These are phyloP conservation scores for Taenaris catops DNA, from an alignment of 2,888 invertebrate species.

Conservation along the genomic window DNA sequence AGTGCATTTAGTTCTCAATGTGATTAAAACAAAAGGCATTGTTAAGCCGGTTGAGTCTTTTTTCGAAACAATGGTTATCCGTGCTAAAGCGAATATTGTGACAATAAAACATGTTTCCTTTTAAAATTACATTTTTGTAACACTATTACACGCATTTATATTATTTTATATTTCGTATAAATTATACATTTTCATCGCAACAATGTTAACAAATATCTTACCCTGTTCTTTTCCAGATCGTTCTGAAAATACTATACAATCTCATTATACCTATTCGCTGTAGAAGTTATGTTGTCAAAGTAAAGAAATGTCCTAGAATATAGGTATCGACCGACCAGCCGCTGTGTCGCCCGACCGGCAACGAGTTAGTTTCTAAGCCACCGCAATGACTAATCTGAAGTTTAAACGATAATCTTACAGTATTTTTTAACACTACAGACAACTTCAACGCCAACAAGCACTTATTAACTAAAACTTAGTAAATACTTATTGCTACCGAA, in stretches of 20 bases:
- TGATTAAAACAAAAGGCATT: conserved; percentile 20
- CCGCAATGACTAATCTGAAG: not conserved
- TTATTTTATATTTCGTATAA: too few relatives aligned
- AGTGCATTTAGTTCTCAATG: conserved; percentile 21
- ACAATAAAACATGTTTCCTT: conserved; percentile 10
- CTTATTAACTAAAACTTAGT: conserved; percentile 14
- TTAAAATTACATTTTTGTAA: conserved; percentile 9
- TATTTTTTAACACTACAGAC: conserved; percentile 5
- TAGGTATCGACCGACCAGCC: not conserved
- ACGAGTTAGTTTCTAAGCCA: not conserved
- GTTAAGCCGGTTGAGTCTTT: conserved; percentile 9
- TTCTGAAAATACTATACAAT: too few relatives aligned
- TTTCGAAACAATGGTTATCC: conserved; percentile 20
- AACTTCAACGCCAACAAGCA: conserved; percentile 1
- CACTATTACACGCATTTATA: too few relatives aligned
- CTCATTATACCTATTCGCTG: too few relatives aligned
- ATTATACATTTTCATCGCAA: too few relatives aligned
- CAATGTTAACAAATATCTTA: too few relatives aligned
- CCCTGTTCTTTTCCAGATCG: too few relatives aligned
- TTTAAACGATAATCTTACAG: not conserved
- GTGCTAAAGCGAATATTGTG: conserved; percentile 12
- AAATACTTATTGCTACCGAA: too few relatives aligned
- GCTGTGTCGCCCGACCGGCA: not conserved
- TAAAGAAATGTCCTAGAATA: too few relatives aligned
- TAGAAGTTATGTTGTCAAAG: too few relatives aligned